Base-by-base conservation (phyloP, 2,797 vertebrate genomes). In the Adrianichthys oophorus region DNA sequence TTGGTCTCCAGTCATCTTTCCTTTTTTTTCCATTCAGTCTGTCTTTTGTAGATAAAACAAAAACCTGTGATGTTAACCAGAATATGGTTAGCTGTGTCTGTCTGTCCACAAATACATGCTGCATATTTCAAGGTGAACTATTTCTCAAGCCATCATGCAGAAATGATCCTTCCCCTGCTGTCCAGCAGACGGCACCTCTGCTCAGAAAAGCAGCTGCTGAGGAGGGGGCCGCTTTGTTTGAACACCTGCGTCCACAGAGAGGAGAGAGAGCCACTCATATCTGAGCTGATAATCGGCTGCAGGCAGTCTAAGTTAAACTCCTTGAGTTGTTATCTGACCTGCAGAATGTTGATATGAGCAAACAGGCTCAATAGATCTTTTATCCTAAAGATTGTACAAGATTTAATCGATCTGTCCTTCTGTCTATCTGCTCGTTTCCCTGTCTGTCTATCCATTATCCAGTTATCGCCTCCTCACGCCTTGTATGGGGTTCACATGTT, bases 211-310 rank as follows among this genome's bases (percentile, higher is more conserved):
- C 0, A 1, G 1, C 0, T 10, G 42, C 65, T 43, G 53, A 56
- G 50, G 42, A 1, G 7, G 21, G 37, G 50, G 41, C 53, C 19
- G 16, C 56, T 79, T 74, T 87, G 84, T 87, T 88, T 83, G 80
- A 82, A 88, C 89, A 88, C 86, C 87, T 90, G 89, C 83, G 82
- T 87, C 82, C 70, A 88, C 14, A 57, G 48, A 54, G 61, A 52
- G 2, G 37, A 71, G 72, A 60, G 37, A 71, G 72, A 60, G 43
- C 55, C 47, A 5, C 45, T 76, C 62, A 24, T 74, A 82, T 84
- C 74, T 80, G 68, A 51, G 26, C 80, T 76, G 81, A 75, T 84
- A 72, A 87, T 86, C 81, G 81, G 78, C 72, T 66, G 67, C 68
- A 77, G 65, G 81, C 73, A 65, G 56, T 79, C 82, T 76, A 52